Conservation (phyloP, 2,888 invertebrate genomes). For the Coleophora deauratella region DNA sequence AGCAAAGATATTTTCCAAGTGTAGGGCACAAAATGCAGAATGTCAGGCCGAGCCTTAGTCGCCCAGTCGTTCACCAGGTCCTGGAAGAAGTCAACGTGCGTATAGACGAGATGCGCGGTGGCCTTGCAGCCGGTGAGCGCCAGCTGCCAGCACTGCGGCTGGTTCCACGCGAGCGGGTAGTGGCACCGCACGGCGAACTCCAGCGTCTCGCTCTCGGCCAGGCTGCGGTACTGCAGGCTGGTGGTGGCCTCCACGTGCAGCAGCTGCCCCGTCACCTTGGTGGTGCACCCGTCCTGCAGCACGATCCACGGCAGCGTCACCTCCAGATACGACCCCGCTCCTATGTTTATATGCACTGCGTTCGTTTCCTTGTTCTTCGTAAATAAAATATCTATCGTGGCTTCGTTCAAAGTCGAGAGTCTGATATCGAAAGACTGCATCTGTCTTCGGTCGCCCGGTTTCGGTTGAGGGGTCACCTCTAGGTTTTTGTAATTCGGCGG, state of each 20-base stretch:
- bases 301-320: slow-evolving; percentile 97
- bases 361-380: slow-evolving; percentile 96
- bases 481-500: slow-evolving; percentile 89
- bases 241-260: slow-evolving; percentile 96
- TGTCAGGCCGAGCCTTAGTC: slow-evolving; percentile 92
- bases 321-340: slow-evolving; percentile 96
- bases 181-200: slow-evolving; percentile 91
- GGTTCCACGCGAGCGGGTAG: slow-evolving; percentile 97
- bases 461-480: slow-evolving; percentile 85
- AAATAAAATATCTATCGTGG: slow-evolving; percentile 96
- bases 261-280: slow-evolving; percentile 93
- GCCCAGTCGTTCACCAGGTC: slow-evolving; percentile 98
- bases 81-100: slow-evolving; percentile 96
- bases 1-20: slow-evolving; percentile 94
- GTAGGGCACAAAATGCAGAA: slow-evolving; percentile 96
- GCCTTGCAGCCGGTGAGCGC: slow-evolving; percentile 96
- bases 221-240: slow-evolving; percentile 92
- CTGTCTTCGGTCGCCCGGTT: slow-evolving; percentile 90
- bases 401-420: slow-evolving; percentile 91
- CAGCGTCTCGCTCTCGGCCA: slow-evolving; percentile 95
- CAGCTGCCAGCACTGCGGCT: slow-evolving; percentile 95
- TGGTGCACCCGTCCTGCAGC: slow-evolving; percentile 88
- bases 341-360: slow-evolving; percentile 96
- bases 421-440: slow-evolving; percentile 95
- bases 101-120: slow-evolving; percentile 92